Evolutionary conservation across 2,113 vertebrate genomes (phyloP), one percentile per base, ranked within the genome.

Genomic region (Numenius arquata): DNA sequence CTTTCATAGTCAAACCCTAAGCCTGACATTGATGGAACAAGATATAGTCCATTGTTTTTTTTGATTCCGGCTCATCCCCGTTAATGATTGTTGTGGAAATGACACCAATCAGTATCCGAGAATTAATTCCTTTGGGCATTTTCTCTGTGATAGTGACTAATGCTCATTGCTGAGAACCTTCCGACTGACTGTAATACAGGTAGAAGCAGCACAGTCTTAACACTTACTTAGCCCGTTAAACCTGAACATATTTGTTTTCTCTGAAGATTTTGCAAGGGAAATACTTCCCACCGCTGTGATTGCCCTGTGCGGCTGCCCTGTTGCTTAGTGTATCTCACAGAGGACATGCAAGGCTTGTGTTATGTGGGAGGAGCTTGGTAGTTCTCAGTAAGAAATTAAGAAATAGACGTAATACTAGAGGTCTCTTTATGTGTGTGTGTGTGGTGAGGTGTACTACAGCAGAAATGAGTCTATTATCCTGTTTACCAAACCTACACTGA

Each of bases 1-100:
- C 38, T 91, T 96, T 91, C 59, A 23, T 38, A 90, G 79, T 70
- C 72, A 83, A 79, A 62, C 45, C 52, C 45, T 58, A 77, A 88
- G 45, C 67, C 75, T 73, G 71, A 50, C 59, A n/a, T 29, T 12
- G 62, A 45, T 73, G 68, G 50, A 88, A 55, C 17, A 40, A 88
- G 75, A 63, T 80, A 17, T 3, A 77, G 17, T 25, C 45, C 18
- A 30, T 59, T 79, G 5, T 29, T 80, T 81, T 80, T 81, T 66
- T 86, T 93, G 8, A 66, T 83, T 90, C 26, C 9, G 12, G 67
- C 50, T 63, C 55, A 27, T 43, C 15, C 38, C 7, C 3, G 10
- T 52, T 81, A 30, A 55, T 36, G 43, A 58, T 41, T 95, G 53
- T 67, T 74, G 41, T 83, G 85, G 78, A 83, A 79, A 77, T 83